Percentiles rank a stretch among this genome's conserved stretches.
Conservation (phyloP, 2,113 vertebrate species). For the Nerophis ophidion region DNA sequence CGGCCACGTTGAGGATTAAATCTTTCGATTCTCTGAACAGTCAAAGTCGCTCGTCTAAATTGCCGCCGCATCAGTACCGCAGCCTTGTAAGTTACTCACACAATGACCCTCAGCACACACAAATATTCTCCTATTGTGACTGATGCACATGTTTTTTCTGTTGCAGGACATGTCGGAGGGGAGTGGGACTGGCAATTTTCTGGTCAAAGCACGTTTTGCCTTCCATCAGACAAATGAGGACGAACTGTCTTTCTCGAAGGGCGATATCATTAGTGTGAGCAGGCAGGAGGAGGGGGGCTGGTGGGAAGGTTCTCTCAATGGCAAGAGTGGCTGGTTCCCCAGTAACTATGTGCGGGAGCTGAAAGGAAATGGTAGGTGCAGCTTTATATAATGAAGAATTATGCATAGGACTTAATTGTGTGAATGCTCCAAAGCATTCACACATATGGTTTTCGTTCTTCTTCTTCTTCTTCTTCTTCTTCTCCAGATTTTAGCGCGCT, state of each 20-base stretch:
- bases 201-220: slow-evolving; percentile 89
- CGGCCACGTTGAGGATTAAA: slow-evolving; percentile 85
- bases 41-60: slow-evolving; percentile 83
- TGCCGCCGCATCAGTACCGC: slow-evolving; percentile 87
- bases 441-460: no score
- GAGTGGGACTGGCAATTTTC: slow-evolving; percentile 75
- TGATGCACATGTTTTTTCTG: background rate
- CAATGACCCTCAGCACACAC: background rate
- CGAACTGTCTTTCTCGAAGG: slow-evolving; percentile 91
- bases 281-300: slow-evolving; percentile 95
- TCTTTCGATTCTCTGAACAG: slow-evolving; percentile 91
- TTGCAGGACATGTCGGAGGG: slow-evolving; percentile 92
- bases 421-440: no score
- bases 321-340: slow-evolving; percentile 93
- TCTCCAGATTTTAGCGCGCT: no score
- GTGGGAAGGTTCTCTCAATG: slow-evolving; percentile 90
- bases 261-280: slow-evolving; percentile 89
- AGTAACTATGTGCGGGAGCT: slow-evolving; percentile 96
- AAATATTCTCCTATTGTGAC: background rate
- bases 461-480: no score
- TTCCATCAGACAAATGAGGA: slow-evolving; percentile 97
- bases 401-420: background rate
- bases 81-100: slow-evolving; percentile 85
- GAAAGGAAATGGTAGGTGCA: slow-evolving; percentile 84
- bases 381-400: background rate